Evolutionary conservation across 2,113 vertebrate genomes (phyloP), one percentile per base, ranked within the genome.

Genomic region (Hipposideros armiger): DNA sequence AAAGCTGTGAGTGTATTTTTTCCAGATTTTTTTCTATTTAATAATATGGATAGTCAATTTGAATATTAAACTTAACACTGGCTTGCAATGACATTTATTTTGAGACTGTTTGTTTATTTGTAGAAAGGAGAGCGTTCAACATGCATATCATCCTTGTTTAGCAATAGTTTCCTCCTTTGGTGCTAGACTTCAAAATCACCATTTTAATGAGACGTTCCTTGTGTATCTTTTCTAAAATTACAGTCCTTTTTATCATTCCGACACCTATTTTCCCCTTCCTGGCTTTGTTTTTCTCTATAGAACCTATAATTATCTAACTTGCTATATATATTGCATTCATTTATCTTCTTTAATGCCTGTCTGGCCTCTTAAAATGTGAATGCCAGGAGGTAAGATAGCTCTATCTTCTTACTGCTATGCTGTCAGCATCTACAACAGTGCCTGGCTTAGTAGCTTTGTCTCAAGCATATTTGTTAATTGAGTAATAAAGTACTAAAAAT

Each of bases 381-480:
- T 19, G 10, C 15, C 10, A 40, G 10, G 11, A 69, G 7, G 11
- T 72, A 45, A 77, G 9, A 19, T 19, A n/a, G 3, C n/a, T 67
- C 6, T 85, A 2, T 47, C 40, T 42, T 30, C 32, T 50, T 76
- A 28, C 16, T 50, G 28, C 22, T 90, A 0, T 60, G 14, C 7
- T 26, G 40, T 64, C 5, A 13, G 42, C 1, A 70, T 4, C 8
- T 62, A 30, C 5, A 74, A 28, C 5, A 70, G 5, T 87, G 11
- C 36, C 36, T 83, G 11, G 0, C 3, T 24, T 54, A 64, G 1
- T 45, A 64, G 17, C 7, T 20, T 90, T 15, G 16, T 50, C 26
- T 72, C 28, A 83, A 94, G 93, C 73, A 14, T 42, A 62, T 82
- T 87, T 73, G 9, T 67, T 45, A 85, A 77, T 19, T 89, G 54